Conservation (phyloP, 2,888 invertebrate species). For the Lochmaea capreae region DNA sequence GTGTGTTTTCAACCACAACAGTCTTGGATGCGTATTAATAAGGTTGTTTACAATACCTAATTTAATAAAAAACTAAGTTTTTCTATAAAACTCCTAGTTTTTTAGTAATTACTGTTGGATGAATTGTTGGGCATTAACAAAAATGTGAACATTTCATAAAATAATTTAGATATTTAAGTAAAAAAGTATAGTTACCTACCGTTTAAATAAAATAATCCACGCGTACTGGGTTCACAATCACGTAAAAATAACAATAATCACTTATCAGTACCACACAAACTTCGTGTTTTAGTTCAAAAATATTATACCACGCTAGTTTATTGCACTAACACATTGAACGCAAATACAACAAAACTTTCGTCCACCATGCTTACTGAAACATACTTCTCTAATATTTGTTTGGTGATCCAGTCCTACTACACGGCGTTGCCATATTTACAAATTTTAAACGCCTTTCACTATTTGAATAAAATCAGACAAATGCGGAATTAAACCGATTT, state of each 20-base stretch:
- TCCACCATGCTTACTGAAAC: conserved; percentile 56
- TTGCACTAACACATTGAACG: conserved; percentile 49
- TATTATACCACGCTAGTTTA: conserved; percentile 35
- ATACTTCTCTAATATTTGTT: conserved; percentile 56
- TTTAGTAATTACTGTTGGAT: neutral
- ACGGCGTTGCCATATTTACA: conserved; percentile 48
- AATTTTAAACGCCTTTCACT: conserved; percentile 45
- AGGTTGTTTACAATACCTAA: conserved; percentile 25
- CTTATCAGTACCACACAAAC: conserved; percentile 31
- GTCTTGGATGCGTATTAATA: conserved; percentile 7
- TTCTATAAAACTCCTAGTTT: neutral
- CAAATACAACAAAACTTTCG: conserved; percentile 49
- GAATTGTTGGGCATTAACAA: neutral
- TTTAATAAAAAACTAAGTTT: conserved; percentile 19
- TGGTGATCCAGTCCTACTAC: conserved; percentile 53
- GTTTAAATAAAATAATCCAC: conserved; percentile 40
- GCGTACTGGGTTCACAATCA: conserved; percentile 43
- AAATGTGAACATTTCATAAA: conserved; percentile 6
- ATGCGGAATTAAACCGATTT: neutral
- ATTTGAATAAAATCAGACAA: conserved; percentile 15
- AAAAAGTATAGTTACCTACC: conserved; percentile 30
- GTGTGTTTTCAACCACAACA: conserved; percentile 15
- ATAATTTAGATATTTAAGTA: conserved; percentile 16
- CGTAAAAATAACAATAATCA: conserved; percentile 26
- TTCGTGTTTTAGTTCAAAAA: conserved; percentile 27